These are phyloP conservation scores for Odocoileus virginianus DNA, from an alignment of 2,113 vertebrate species.

Conservation along the genomic window DNA sequence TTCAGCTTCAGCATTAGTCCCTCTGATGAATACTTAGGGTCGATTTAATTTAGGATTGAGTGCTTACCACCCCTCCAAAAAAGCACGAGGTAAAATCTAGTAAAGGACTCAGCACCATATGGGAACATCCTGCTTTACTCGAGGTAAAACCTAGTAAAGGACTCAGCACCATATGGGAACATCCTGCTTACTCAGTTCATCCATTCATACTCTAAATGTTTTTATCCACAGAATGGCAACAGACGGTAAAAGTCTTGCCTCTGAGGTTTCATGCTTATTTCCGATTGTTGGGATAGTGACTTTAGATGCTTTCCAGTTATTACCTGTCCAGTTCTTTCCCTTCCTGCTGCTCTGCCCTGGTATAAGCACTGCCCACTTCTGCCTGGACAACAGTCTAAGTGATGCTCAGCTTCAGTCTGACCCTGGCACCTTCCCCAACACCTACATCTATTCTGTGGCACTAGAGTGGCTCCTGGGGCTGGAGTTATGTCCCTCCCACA, in stretches of 20 bases:
- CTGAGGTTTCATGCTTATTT: neutral
- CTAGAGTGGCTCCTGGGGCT: neutral
- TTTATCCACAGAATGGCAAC: neutral
- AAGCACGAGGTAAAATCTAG: neutral
- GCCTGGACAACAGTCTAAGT: neutral
- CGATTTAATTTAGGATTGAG: neutral
- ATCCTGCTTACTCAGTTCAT: neutral
- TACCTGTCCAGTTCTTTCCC: neutral
- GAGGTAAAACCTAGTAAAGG: neutral
- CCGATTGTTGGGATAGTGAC: neutral
- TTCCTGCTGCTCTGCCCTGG: neutral
- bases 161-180: fast-evolving
- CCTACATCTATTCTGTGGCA: neutral
- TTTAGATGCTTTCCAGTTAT: fast-evolving
- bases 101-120: fast-evolving
- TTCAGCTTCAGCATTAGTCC: neutral
- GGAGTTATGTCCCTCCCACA: no score
- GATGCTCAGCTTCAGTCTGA: neutral
- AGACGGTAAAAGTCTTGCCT: neutral
- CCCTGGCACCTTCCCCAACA: fast-evolving
- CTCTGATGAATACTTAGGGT: neutral
- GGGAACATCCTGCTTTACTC: neutral
- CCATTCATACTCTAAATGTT: neutral
- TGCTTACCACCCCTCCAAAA: neutral
- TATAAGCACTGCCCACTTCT: no score